These are phyloP conservation scores for Pygoscelis antarcticus DNA, from an alignment of 2,113 vertebrate genomes.

Conservation along the genomic window DNA sequence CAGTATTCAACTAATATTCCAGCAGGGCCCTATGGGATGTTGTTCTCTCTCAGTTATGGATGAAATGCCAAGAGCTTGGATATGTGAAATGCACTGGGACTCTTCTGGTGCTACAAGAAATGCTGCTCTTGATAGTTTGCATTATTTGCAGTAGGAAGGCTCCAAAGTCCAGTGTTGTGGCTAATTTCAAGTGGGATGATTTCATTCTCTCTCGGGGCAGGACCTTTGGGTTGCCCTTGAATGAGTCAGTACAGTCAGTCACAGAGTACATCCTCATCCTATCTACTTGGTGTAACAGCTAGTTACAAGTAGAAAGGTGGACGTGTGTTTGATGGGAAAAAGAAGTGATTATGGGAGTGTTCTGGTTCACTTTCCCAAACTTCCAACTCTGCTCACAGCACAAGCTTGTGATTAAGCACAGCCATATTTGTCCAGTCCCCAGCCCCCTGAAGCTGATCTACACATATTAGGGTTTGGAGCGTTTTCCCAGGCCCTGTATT, in stretches of 20 bases:
- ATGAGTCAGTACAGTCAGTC: background rate
- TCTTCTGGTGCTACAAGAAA: background rate
- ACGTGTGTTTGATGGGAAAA: background rate
- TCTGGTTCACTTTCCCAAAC: background rate
- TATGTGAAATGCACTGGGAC: background rate
- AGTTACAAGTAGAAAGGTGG: background rate
- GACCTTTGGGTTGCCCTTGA: background rate
- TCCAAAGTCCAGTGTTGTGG: background rate
- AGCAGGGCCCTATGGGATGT: background rate
- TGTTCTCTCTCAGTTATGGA: background rate
- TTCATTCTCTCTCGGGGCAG: background rate
- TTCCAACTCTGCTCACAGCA: background rate
- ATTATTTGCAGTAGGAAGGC: background rate
- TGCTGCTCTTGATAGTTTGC: background rate
- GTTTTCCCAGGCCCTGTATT: background rate
- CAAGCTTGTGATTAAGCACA: background rate
- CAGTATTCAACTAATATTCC: background rate
- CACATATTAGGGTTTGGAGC: fast-evolving
- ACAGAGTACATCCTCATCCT: background rate
- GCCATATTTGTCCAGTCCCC: no score
- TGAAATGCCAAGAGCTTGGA: background rate
- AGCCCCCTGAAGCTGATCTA: background rate
- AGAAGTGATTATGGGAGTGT: background rate
- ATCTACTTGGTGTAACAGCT: background rate
- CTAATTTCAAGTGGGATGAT: background rate